Percentiles rank a stretch among this genome's conserved stretches.
Conservation (phyloP, 2,797 vertebrate species). For the Pseudochaenichthys georgianus region DNA sequence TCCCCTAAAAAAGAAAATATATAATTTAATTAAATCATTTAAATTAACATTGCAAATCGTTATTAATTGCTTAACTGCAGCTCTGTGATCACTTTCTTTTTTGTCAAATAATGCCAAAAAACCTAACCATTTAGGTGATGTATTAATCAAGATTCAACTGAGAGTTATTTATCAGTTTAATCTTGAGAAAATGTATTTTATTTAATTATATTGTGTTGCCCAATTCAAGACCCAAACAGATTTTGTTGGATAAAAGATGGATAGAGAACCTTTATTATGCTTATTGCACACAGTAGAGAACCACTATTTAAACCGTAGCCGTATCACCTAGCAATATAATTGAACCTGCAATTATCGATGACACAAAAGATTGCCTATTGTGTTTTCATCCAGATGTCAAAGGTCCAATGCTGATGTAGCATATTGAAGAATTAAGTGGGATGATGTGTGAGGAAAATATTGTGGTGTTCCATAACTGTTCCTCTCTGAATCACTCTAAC, state of each 20-base stretch:
- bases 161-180: no score
- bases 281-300: neutral
- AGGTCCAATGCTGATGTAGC: no score
- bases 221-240: neutral
- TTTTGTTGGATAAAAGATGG: neutral
- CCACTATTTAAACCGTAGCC: neutral
- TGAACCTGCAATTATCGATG: neutral
- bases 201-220: neutral
- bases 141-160: no score
- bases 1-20: neutral
- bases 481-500: slow-evolving; percentile 66
- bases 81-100: slow-evolving; percentile 7
- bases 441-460: neutral
- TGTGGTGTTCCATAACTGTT: slow-evolving; percentile 5
- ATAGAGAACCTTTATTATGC: neutral
- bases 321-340: neutral
- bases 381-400: neutral
- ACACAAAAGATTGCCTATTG: neutral
- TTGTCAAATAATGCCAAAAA: neutral
- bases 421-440: neutral
- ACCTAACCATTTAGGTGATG: neutral
- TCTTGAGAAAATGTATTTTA: no score
- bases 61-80: neutral
- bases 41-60: slow-evolving; percentile 1
- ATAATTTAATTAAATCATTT: neutral